Evolutionary conservation across 2,888 invertebrate genomes (phyloP), one percentile per base, ranked within the genome.

Genomic region (Neoascia interrupta): DNA sequence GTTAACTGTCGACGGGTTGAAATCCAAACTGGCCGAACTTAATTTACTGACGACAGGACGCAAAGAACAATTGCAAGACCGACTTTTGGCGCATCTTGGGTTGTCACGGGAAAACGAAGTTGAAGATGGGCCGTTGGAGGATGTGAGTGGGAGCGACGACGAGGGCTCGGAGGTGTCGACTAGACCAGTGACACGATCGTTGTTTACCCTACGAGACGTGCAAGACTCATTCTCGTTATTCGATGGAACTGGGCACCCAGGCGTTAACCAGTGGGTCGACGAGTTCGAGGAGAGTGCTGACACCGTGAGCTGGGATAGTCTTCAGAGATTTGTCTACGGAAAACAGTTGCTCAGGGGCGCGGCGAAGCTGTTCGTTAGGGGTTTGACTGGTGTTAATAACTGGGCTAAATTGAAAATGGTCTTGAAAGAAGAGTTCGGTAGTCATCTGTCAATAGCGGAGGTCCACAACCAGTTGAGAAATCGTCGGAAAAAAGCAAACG

Each of bases 361-460:
- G 1, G 63, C 63, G n/a, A n/a, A n/a, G n/a, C n/a, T n/a, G n/a
- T n/a, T n/a, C n/a, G n/a, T n/a, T n/a, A n/a, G n/a, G n/a, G n/a
- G n/a, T n/a, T n/a, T n/a, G n/a, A n/a, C n/a, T n/a, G n/a, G n/a
- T n/a, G n/a, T n/a, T n/a, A n/a, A n/a, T n/a, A n/a, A n/a, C n/a
- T n/a, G n/a, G n/a, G n/a, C n/a, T n/a, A n/a, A n/a, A n/a, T n/a
- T n/a, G n/a, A n/a, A n/a, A n/a, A n/a, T 11, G 18, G 3, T 16
- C 0, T 28, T 82, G 15, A 11, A 21, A 0, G 37, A 36, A 0
- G 82, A 82, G 43, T 79, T 79, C 49, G 61, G 66, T 11, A n/a
- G 18, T 8, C 45, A 43, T n/a, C 8, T 66, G 6, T 56, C 51
- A 11, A 39, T 63, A 34, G 37, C 63, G n/a, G 69, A 80, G 10